Base-by-base conservation (phyloP, 2,797 vertebrate genomes). In the Oreochromis mossambicus region DNA sequence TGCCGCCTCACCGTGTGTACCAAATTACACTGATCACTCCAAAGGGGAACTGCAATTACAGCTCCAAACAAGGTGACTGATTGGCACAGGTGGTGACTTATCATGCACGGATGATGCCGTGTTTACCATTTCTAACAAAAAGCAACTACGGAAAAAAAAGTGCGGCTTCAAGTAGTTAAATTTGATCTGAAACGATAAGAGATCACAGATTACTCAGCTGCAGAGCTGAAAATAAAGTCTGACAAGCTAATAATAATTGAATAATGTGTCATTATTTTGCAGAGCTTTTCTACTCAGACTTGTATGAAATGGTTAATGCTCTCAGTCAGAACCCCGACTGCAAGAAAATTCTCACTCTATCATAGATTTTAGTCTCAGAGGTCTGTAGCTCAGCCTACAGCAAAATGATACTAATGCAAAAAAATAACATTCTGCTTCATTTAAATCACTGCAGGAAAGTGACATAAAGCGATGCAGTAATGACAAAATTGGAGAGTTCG, bases 41-140 rank as follows among this genome's bases (percentile, higher is more conserved):
- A 48, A 83, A 84, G 85, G 81, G 83, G 56, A 89, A 77, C n/a
- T 58, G 86, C 79, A 93, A 93, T 91, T 85, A 88, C 75, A 55
- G 79, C 83, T 56, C 56, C 41, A 82, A 88, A 89, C 84, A 84
- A 81, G 85, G 73, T 43, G 89, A 32, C 87, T 91, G 91, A 93
- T 88, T 91, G 86, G 82, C 89, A 91, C 91, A 91, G 88, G 78
- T 82, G 89, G 91, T 85, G 87, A 79, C 48, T 55, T 77, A 85
- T 79, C 73, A 36, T 12, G 55, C 78, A 43, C 6, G 21, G 80
- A 86, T 66, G 66, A 79, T 1, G 3, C 75, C 58, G 56, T 52
- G 86, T 86, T 87, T 76, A 58, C 12, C 6, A 3, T 8, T 77
- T 15, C 12, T 81, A 84, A 38, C 41, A 21, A 17, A 80, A 84